A percentile compares a stretch with the other conserved stretches of the same genome.
Evolutionary conservation across 1,140 invertebrate species (phyloP).

Genomic region (Drosophila obscura): DNA sequence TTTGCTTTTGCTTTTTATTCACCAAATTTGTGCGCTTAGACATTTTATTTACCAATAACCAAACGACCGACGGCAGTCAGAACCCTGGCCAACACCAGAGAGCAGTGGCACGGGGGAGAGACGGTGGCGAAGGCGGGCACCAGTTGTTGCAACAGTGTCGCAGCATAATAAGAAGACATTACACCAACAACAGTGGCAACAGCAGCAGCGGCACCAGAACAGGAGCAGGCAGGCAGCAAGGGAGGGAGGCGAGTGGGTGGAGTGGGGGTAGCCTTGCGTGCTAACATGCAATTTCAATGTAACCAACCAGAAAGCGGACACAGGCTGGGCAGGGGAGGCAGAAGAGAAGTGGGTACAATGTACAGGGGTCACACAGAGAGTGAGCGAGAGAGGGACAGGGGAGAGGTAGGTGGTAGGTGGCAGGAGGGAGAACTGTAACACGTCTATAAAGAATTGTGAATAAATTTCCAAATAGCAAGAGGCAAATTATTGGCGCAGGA

Average conservation of each 20-base stretch:
- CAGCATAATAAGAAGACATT: slow-evolving; percentile 81
- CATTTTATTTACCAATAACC: slow-evolving; percentile 79
- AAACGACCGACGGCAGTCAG: slow-evolving; percentile 44
- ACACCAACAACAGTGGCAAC: slow-evolving; percentile 68
- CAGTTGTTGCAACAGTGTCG: slow-evolving; percentile 60
- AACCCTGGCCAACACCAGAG: slow-evolving; percentile 4
- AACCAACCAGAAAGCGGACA: slow-evolving; percentile 41
- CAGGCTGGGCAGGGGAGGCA: background rate
- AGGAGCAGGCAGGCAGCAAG: slow-evolving; percentile 35
- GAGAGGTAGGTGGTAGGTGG: slow-evolving; percentile 7
- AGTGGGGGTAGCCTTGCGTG: slow-evolving; percentile 60
- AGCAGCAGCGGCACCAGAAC: slow-evolving; percentile 38
- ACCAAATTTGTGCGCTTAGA: slow-evolving; percentile 77
- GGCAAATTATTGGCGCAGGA: slow-evolving; percentile 33
- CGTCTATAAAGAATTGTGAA: slow-evolving; percentile 80
- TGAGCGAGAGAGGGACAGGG: background rate
- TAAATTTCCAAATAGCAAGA: slow-evolving; percentile 69
- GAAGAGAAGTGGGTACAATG: no score
- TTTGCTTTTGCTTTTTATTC: slow-evolving; percentile 32
- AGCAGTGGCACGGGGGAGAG: background rate
- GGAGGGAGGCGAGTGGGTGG: slow-evolving; percentile 37
- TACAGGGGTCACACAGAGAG: no score
- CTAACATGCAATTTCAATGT: slow-evolving; percentile 78
- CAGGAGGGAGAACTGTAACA: slow-evolving; percentile 45
- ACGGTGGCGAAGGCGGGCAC: background rate